These are phyloP conservation scores for Anagyrus pseudococci DNA, from an alignment of 2,888 invertebrate species.

Conservation along the genomic window DNA sequence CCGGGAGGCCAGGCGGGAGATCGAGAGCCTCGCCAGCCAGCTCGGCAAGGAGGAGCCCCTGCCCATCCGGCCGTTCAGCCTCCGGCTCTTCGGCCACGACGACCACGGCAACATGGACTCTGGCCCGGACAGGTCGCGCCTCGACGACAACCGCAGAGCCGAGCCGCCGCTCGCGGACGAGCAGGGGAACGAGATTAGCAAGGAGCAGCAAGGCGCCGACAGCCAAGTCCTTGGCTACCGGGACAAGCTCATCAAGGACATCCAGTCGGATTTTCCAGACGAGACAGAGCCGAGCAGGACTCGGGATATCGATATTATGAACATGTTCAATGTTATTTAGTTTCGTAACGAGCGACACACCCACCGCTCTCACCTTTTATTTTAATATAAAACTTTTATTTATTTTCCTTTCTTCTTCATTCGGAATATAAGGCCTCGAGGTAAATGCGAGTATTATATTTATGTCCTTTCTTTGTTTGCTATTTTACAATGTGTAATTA, in stretches of 20 bases:
- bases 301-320: constrained; percentile 22
- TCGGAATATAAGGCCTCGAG: too few relatives aligned
- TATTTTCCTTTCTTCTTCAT: too few relatives aligned
- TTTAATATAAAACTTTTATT: too few relatives aligned
- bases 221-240: constrained; percentile 16
- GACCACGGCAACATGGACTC: constrained; percentile 1
- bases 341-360: background rate
- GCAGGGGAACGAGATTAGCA: background rate
- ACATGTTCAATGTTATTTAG: constrained; percentile 18
- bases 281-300: background rate
- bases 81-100: constrained; percentile 26
- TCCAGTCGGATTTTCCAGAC: constrained; percentile 25
- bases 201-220: background rate
- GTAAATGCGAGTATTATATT: too few relatives aligned
- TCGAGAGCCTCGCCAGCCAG: constrained; percentile 52
- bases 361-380: background rate
- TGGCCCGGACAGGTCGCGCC: background rate
- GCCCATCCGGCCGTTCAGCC: constrained; percentile 46
- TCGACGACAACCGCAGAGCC: background rate
- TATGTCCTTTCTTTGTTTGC: too few relatives aligned
- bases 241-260: constrained; percentile 13
- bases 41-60: constrained; percentile 50
- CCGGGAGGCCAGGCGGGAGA: constrained; percentile 39
- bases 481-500: too few relatives aligned
- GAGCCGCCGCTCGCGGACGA: background rate